Conservation (phyloP, 2,797 vertebrate species). For the Staurois parvus region DNA sequence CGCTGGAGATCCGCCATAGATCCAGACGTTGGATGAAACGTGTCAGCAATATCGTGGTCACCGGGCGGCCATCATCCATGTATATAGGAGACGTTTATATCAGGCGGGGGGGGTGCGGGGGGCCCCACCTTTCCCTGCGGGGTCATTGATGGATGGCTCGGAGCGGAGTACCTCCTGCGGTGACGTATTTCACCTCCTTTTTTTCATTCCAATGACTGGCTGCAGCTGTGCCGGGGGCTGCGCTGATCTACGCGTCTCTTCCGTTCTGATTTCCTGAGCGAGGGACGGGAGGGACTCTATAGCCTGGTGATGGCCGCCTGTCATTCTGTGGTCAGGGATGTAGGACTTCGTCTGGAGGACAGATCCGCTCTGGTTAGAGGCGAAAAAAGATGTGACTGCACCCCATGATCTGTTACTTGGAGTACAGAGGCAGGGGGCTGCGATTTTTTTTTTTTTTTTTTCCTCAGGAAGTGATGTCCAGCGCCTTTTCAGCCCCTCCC, state of each 20-base stretch:
- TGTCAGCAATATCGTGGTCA: neutral
- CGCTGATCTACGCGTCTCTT: neutral
- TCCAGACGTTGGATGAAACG: neutral
- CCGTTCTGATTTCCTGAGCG: neutral
- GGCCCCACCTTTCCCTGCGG: neutral
- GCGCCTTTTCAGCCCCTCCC: too few relatives aligned
- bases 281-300: neutral
- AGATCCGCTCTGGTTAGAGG: too few relatives aligned
- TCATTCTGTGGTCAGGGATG: too few relatives aligned
- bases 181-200: neutral
- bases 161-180: neutral
- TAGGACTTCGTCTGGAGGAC: too few relatives aligned
- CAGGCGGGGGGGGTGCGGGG: neutral
- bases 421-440: too few relatives aligned
- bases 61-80: neutral
- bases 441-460: too few relatives aligned
- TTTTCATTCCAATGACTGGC: neutral
- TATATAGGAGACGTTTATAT: neutral
- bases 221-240: neutral
- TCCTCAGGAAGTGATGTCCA: too few relatives aligned
- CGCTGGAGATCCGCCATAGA: neutral
- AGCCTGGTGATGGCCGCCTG: neutral
- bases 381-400: too few relatives aligned
- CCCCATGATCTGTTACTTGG: too few relatives aligned
- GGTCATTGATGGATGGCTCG: constrained; percentile 22